These are phyloP conservation scores for Micoletzkya japonica DNA, from an alignment of 2,888 invertebrate species.

Conservation along the genomic window DNA sequence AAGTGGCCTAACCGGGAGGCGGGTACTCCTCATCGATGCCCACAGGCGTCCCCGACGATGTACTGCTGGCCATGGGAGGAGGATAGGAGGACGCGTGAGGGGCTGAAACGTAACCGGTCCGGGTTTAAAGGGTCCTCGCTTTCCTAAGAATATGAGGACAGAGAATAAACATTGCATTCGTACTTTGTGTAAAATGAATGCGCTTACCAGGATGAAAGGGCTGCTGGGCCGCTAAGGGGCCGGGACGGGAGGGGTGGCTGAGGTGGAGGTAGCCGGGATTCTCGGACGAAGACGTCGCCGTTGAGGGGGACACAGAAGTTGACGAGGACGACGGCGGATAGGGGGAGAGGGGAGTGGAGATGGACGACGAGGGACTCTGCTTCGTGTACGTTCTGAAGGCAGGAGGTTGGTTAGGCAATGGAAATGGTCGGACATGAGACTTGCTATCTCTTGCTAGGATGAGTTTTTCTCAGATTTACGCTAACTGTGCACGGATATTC, in stretches of 20 bases:
- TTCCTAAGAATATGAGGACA: too few species aligned
- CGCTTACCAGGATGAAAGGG: background rate
- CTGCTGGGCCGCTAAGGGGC: background rate
- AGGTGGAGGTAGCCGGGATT: background rate
- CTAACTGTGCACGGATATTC: slow-evolving; percentile 15
- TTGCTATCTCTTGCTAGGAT: background rate
- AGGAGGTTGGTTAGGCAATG: background rate
- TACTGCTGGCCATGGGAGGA: too few species aligned
- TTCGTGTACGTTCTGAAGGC: slow-evolving; percentile 17
- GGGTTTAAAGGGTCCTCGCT: too few species aligned
- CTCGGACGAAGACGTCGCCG: background rate
- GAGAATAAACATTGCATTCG: too few species aligned
- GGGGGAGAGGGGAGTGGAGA: too few species aligned
- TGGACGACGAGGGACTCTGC: background rate
- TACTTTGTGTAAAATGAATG: too few species aligned
- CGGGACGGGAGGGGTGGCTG: background rate
- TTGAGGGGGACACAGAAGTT: background rate
- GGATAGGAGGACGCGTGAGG: too few species aligned
- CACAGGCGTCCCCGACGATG: background rate
- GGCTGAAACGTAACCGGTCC: too few species aligned
- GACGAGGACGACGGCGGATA: slow-evolving; percentile 3
- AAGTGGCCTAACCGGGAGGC: too few species aligned
- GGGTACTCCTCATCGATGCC: slow-evolving; percentile 26
- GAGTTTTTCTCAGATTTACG: background rate
- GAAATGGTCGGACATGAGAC: background rate